A percentile compares a stretch with the other conserved stretches of the same genome.
Evolutionary conservation across 2,797 vertebrate species (phyloP).

Genomic region (Merluccius polli): DNA sequence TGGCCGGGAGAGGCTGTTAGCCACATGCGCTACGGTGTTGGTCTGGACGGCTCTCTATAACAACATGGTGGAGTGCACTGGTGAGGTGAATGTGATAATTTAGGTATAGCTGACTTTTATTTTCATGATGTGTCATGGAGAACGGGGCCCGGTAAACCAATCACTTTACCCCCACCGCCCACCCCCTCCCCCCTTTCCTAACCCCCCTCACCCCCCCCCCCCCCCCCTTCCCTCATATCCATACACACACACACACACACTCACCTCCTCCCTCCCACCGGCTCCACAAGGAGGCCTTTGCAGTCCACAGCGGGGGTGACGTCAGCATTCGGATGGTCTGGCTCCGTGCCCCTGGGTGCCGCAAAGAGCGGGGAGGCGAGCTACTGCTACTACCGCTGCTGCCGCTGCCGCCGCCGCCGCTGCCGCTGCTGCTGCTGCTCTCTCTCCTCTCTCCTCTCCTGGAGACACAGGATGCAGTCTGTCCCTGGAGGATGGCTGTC

Average conservation of each 20-base stretch:
- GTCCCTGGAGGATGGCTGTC: constrained; percentile 33
- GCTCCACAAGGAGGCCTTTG: constrained; percentile 37
- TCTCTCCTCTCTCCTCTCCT: constrained; percentile 57
- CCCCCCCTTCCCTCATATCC: neutral
- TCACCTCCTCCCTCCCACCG: constrained; percentile 17
- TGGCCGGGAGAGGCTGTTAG: constrained; percentile 63
- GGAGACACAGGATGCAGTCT: constrained; percentile 41
- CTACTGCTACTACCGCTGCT: constrained; percentile 24
- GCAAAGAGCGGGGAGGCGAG: constrained; percentile 68
- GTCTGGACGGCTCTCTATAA: constrained; percentile 73
- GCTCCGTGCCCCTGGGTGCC: constrained; percentile 66
- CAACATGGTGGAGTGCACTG: constrained; percentile 73
- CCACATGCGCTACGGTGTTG: constrained; percentile 64
- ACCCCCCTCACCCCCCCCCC: constrained; percentile 10
- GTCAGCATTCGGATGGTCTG: constrained; percentile 74
- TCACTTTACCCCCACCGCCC: constrained; percentile 66
- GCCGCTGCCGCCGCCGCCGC: constrained; percentile 12
- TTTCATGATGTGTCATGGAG: constrained; percentile 78
- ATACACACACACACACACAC: constrained; percentile 1
- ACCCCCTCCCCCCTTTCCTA: constrained; percentile 11
- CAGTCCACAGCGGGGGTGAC: constrained; percentile 70
- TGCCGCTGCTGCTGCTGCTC: constrained; percentile 27
- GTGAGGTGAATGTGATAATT: constrained; percentile 79
- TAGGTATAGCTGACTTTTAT: constrained; percentile 72
- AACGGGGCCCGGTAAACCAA: constrained; percentile 71